Percentiles rank a stretch among this genome's conserved stretches.
Conservation (phyloP, 2,888 invertebrate species). For the Lottia gigantea region DNA sequence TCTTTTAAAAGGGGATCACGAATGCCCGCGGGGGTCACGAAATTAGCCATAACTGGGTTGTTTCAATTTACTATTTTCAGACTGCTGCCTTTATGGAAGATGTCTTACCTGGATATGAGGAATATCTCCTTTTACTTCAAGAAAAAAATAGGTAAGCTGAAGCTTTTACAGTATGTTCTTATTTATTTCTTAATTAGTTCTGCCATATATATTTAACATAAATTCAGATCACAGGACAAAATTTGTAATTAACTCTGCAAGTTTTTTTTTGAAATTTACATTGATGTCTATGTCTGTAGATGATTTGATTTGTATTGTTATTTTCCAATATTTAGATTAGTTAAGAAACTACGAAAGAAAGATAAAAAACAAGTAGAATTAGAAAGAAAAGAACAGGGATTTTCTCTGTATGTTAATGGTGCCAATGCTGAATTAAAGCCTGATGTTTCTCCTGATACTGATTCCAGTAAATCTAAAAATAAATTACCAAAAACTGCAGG, state of each 20-base stretch:
- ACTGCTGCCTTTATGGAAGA: conserved; percentile 54
- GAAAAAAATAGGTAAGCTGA: conserved; percentile 57
- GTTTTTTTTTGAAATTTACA: too few species aligned
- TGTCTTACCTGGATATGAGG: conserved; percentile 58
- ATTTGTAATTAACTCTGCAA: too few species aligned
- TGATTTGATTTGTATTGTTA: too few species aligned
- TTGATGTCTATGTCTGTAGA: too few species aligned
- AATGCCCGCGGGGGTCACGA: too few species aligned
- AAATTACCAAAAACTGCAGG: conserved; percentile 51
- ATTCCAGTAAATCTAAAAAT: conserved; percentile 31
- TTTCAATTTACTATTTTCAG: conserved; percentile 33
- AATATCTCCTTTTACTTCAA: conserved; percentile 57
- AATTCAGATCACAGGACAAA: too few species aligned
- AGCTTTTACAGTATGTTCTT: too few species aligned
- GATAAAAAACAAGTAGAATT: conserved; percentile 55
- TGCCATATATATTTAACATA: too few species aligned
- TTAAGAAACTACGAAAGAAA: conserved; percentile 59
- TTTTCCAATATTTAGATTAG: conserved; percentile 41
- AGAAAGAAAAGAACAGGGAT: conserved; percentile 66
- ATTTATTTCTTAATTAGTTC: too few species aligned
- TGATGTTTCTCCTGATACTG: conserved; percentile 6
- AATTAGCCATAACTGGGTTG: too few species aligned
- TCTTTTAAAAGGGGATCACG: too few species aligned
- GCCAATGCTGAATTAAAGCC: conserved; percentile 48
- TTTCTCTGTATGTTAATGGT: conserved; percentile 66